phyloP scores from a whole-genome alignment of 1,140 invertebrate species.

The Bombus ignitus region DNA sequence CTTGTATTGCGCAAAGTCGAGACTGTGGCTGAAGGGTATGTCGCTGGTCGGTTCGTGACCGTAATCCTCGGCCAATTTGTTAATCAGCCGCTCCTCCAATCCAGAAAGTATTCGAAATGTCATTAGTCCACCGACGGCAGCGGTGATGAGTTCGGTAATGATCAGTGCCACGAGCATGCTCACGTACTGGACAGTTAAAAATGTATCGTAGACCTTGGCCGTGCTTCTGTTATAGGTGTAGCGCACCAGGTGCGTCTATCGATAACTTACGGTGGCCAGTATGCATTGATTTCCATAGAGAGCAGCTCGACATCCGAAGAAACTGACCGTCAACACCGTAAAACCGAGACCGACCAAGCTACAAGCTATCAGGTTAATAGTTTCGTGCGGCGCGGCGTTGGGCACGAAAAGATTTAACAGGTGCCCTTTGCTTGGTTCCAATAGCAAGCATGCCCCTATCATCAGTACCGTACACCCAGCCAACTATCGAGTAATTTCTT shows the following conservation, averaged over 20 bases:
- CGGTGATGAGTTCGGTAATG: constrained; percentile 74
- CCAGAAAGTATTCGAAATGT: constrained; percentile 78
- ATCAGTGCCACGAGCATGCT: constrained; percentile 81
- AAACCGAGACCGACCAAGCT: constrained; percentile 81
- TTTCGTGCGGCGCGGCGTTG: constrained; percentile 75
- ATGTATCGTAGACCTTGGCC: constrained; percentile 28
- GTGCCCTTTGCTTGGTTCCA: constrained; percentile 81
- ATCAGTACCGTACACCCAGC: constrained; percentile 82
- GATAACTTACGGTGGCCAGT: constrained; percentile 81
- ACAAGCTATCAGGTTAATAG: constrained; percentile 81
- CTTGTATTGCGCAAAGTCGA: constrained; percentile 83
- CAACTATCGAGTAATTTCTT: constrained; percentile 72
- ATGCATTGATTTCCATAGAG: constrained; percentile 82
- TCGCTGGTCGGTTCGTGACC: constrained; percentile 77
- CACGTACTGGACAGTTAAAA: constrained; percentile 80
- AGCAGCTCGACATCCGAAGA: constrained; percentile 84
- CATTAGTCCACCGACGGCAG: constrained; percentile 73
- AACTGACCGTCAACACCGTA: constrained; percentile 82
- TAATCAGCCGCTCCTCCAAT: constrained; percentile 77
- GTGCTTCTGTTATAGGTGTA: neutral
- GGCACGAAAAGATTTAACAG: constrained; percentile 81
- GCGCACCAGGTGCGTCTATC: neutral
- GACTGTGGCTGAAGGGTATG: constrained; percentile 80
- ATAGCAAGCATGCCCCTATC: constrained; percentile 81
- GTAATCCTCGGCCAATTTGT: constrained; percentile 78